phyloP scores from a whole-genome alignment of 2,113 vertebrate genomes.

The Spheniscus mendiculus region DNA sequence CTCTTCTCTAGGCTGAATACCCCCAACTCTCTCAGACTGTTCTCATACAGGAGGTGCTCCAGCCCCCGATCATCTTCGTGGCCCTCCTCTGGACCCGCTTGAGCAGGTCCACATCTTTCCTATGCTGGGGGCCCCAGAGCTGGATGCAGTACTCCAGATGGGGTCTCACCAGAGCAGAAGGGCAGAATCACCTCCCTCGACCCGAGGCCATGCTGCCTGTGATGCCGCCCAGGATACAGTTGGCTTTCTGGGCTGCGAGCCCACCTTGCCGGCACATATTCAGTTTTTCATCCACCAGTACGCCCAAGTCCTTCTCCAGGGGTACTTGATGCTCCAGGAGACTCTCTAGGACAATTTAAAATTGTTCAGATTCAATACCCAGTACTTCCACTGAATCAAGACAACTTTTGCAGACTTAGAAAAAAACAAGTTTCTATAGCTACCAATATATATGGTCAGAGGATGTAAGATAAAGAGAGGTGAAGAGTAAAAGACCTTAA shows the following conservation, averaged over 20 bases:
- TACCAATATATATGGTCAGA: not conserved
- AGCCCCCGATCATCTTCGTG: fast-evolving
- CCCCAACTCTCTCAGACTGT: not conserved
- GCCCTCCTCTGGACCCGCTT: not conserved
- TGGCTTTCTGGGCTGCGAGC: not conserved
- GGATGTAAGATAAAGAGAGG: not conserved
- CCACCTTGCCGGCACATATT: fast-evolving
- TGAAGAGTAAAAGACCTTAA: not conserved
- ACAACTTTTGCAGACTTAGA: not conserved
- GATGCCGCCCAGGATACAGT: not conserved
- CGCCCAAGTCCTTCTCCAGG: not conserved
- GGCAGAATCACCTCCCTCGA: fast-evolving
- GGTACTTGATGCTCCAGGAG: not conserved
- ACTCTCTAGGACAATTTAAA: not conserved
- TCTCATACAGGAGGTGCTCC: not conserved
- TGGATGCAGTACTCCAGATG: not conserved
- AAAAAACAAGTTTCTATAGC: not conserved
- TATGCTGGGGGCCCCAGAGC: not conserved
- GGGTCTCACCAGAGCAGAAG: not conserved
- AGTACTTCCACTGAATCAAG: not conserved
- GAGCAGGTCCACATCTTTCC: not conserved
- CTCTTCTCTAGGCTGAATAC: not conserved
- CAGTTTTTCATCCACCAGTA: not conserved
- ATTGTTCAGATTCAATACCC: not conserved
- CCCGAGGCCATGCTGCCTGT: not conserved